A percentile compares a stretch with the other conserved stretches of the same genome.
These are phyloP conservation scores for Creontiades dilutus DNA, from an alignment of 2,888 invertebrate genomes.

Conservation along the genomic window DNA sequence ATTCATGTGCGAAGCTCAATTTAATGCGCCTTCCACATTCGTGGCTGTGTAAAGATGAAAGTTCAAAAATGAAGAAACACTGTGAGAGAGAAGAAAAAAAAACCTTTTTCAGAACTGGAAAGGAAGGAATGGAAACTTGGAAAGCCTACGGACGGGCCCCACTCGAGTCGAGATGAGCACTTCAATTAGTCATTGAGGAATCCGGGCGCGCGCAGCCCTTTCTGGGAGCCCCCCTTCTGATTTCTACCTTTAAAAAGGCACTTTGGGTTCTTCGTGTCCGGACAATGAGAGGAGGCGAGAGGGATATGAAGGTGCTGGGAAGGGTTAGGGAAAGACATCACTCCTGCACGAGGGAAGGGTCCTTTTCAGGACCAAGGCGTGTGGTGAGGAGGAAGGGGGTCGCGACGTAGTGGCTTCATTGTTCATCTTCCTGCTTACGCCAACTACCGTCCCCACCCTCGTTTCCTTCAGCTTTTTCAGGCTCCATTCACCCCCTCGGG, in stretches of 20 bases:
- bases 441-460: slow-evolving; percentile 38
- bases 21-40: slow-evolving; percentile 9
- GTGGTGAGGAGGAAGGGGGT: background rate
- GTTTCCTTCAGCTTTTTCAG: slow-evolving; percentile 31
- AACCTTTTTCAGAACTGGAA: background rate
- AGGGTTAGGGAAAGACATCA: slow-evolving; percentile 48
- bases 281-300: slow-evolving; percentile 40
- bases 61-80: background rate
- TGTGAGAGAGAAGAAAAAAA: background rate
- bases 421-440: slow-evolving; percentile 52
- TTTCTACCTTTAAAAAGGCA: slow-evolving; percentile 48
- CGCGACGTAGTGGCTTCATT: slow-evolving; percentile 6
- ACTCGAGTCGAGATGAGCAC: slow-evolving; percentile 49
- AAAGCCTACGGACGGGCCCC: slow-evolving; percentile 10
- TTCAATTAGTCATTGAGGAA: slow-evolving; percentile 50
- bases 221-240: slow-evolving; percentile 8
- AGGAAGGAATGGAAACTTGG: background rate
- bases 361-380: background rate
- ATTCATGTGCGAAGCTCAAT: background rate
- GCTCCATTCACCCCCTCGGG: slow-evolving; percentile 45
- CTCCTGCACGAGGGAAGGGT: background rate
- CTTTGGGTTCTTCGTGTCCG: slow-evolving; percentile 43
- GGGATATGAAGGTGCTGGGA: slow-evolving; percentile 41
- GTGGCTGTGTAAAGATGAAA: background rate
- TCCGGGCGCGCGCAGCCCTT: slow-evolving; percentile 13